Evolutionary conservation across 1,140 invertebrate genomes (phyloP).

Genomic region (Ceratosolen fusciceps): DNA sequence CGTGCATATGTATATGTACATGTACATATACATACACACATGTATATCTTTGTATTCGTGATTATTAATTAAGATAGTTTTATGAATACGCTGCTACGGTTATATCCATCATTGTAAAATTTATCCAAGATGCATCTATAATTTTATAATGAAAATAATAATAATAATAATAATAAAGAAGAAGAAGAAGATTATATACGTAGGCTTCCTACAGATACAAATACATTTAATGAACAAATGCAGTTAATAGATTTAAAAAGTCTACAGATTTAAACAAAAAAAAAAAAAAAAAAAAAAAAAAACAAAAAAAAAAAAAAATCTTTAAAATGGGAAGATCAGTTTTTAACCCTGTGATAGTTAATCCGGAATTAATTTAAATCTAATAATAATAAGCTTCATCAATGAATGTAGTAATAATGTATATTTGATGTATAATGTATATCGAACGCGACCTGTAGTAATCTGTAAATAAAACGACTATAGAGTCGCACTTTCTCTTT

Average conservation of each 20-base stretch:
- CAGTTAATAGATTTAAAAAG: no score
- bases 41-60: conserved; percentile 43
- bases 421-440: conserved; percentile 34
- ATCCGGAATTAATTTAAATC: conserved; percentile 30
- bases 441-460: conserved; percentile 8
- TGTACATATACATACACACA: conserved; percentile 45
- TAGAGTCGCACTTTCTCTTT: conserved; percentile 17
- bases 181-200: no score
- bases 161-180: no score
- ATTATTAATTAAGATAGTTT: conserved; percentile 16
- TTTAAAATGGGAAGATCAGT: conserved; percentile 50
- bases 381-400: no score
- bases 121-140: conserved; percentile 16
- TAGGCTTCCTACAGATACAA: no score
- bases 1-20: conserved; percentile 43
- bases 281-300: no score
- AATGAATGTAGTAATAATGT: conserved; percentile 37
- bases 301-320: conserved; percentile 42
- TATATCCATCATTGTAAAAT: background rate
- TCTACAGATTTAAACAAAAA: background rate
- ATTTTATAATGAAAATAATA: conserved; percentile 26
- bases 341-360: conserved; percentile 57
- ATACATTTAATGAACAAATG: no score
- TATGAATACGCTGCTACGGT: background rate
- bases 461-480: conserved; percentile 45